Base-by-base conservation (phyloP, 1,140 invertebrate species). In the Drosophila pallidifrons region DNA sequence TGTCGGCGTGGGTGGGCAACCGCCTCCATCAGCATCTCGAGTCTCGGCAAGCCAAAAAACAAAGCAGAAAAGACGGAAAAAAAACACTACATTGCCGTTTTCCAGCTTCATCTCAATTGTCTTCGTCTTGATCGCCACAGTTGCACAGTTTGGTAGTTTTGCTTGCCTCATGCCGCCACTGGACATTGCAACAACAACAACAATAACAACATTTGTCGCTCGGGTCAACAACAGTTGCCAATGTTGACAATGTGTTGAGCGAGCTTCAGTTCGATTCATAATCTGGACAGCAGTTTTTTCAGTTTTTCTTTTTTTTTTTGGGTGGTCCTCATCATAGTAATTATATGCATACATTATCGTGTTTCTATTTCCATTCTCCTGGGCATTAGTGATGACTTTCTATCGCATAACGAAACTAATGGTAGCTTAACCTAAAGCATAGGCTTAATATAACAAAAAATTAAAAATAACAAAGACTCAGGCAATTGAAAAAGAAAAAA, bases 1-100 rank as follows among this genome's bases (percentile, higher is more conserved):
- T 76, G 74, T 51, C 74, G 45, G 74, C 69, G 74, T 76, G 74
- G 74, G 74, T 76, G 74, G 74, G 16, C 71, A 43, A 52, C 51
- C 68, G 49, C 59, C 55, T 58, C 55, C 52, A 38, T 20, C 69
- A 15, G 10, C 54, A 16, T 45, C 3, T 15, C 30, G 7, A 13
- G 41, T 43, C 32, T 15, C 41, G 28, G n/a, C 45, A 15, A 4
- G 46, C 15, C 15, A 47, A 47, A 47, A 16, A 13, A 46, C 11
- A n/a, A 46, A 25, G 20, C 20, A 25, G 20, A 25, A 25, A 25
- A 25, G 20, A 4, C 20, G 4, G 20, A 4, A 25, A 0, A 25
- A n/a, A 41, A 41, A 41, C 38, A 41, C 20, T 25, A 35, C 30
- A 54, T 54, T 51, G 61, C 32, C n/a, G 28, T 28, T 43, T 20